A percentile compares a stretch with the other conserved stretches of the same genome.
These are phyloP conservation scores for Eilema depressum DNA, from an alignment of 2,888 invertebrate genomes.

Conservation along the genomic window DNA sequence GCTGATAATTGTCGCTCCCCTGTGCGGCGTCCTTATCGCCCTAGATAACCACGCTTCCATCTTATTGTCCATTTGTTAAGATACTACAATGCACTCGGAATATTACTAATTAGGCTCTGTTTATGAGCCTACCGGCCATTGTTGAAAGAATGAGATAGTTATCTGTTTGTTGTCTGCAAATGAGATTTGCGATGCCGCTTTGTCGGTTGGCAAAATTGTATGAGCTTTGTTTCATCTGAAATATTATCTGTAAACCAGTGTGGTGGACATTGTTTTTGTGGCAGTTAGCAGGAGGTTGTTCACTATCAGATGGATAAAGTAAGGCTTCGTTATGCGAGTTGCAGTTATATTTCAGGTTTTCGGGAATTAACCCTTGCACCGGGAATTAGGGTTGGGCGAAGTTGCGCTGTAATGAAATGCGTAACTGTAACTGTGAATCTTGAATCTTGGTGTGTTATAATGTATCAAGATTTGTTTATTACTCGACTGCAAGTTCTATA, in stretches of 20 bases:
- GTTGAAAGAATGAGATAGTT: constrained; percentile 86
- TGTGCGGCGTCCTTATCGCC: constrained; percentile 78
- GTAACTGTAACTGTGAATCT: constrained; percentile 24
- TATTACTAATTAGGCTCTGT: constrained; percentile 86
- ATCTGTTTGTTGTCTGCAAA: constrained; percentile 84
- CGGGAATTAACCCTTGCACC: constrained; percentile 53
- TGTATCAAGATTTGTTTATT: constrained; percentile 2
- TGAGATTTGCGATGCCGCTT: constrained; percentile 85
- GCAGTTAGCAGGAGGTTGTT: constrained; percentile 58
- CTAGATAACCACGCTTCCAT: constrained; percentile 83
- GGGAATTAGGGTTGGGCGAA: constrained; percentile 27
- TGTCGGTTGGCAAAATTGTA: constrained; percentile 81
- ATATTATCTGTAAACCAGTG: constrained; percentile 68
- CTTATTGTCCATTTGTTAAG: constrained; percentile 82
- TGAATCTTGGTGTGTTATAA: constrained; percentile 12
- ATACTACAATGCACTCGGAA: constrained; percentile 85
- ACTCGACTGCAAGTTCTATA: not conserved
- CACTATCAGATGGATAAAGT: constrained; percentile 66
- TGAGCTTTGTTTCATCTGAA: constrained; percentile 82
- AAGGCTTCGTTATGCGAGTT: constrained; percentile 46
- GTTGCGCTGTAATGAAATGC: constrained; percentile 23
- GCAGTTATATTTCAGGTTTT: constrained; percentile 53
- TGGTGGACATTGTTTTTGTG: constrained; percentile 67
- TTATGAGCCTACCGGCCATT: constrained; percentile 84
- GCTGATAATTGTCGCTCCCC: constrained; percentile 83